Conservation (phyloP, 2,888 invertebrate species). For the Callyntrura sp. region DNA sequence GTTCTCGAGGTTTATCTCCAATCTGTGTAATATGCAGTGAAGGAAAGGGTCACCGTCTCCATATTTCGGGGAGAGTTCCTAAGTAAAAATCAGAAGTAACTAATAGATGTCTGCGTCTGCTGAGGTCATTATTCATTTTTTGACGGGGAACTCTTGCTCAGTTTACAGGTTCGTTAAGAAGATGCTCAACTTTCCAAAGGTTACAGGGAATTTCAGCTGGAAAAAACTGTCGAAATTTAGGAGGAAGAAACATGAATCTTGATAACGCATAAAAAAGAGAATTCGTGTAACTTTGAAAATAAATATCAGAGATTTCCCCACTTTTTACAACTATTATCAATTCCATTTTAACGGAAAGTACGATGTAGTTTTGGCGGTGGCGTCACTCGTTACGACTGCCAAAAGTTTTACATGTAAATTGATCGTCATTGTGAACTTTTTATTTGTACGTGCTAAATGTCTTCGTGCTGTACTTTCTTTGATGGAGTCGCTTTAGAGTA, state of each 20-base stretch:
- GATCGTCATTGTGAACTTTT: conserved; percentile 43
- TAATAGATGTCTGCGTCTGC: not conserved
- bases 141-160: not conserved
- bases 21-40: not conserved
- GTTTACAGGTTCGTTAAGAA: too few relatives aligned
- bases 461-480: not conserved
- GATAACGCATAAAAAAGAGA: not conserved
- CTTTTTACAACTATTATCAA: not conserved
- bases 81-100: not conserved
- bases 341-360: not conserved
- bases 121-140: too few relatives aligned
- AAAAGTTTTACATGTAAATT: conserved; percentile 44
- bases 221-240: not conserved
- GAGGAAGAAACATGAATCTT: not conserved
- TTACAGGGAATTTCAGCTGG: not conserved
- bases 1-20: conserved; percentile 64
- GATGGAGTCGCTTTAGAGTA: not conserved
- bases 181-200: not conserved
- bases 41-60: not conserved
- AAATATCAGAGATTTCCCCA: not conserved
- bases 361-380: not conserved
- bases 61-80: not conserved
- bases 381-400: not conserved
- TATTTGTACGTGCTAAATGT: conserved; percentile 44
- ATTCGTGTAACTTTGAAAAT: not conserved